phyloP scores from a whole-genome alignment of 2,888 invertebrate species.

The Lasioglossum malachurum region DNA sequence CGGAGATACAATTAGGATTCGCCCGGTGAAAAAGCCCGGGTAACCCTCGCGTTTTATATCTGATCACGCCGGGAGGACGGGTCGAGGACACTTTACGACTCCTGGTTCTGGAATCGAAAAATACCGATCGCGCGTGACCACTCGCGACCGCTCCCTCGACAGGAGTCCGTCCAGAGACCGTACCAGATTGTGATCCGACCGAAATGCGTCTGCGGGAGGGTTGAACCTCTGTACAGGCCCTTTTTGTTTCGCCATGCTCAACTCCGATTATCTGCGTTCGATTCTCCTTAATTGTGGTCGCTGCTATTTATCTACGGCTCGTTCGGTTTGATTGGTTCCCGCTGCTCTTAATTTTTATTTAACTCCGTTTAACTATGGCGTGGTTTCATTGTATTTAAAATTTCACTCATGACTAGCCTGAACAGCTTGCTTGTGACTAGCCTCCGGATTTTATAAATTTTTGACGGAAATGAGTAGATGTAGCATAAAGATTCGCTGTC shows the following conservation, averaged over 20 bases:
- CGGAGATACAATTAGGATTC: constrained; percentile 63
- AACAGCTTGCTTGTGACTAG: no score
- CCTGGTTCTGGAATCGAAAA: constrained; percentile 41
- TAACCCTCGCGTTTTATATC: constrained; percentile 37
- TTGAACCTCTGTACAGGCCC: not conserved
- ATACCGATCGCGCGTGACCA: constrained; percentile 24
- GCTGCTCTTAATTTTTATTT: no score
- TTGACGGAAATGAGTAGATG: no score
- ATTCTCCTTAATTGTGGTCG: not conserved
- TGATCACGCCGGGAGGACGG: constrained; percentile 27
- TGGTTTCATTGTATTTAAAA: no score
- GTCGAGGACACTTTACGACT: constrained; percentile 53
- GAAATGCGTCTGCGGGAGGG: not conserved
- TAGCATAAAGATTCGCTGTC: no score
- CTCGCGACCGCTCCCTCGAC: not conserved
- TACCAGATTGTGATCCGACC: not conserved
- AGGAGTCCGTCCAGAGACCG: not conserved
- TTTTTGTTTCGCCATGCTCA: not conserved
- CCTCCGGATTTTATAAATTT: no score
- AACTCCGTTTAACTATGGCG: no score
- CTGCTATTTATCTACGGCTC: no score
- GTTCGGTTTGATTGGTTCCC: no score
- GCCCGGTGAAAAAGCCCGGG: constrained; percentile 40
- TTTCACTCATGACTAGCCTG: no score
- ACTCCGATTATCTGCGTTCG: not conserved